Base-by-base conservation (phyloP, 2,113 vertebrate species). In the Xiphophorus maculatus region DNA sequence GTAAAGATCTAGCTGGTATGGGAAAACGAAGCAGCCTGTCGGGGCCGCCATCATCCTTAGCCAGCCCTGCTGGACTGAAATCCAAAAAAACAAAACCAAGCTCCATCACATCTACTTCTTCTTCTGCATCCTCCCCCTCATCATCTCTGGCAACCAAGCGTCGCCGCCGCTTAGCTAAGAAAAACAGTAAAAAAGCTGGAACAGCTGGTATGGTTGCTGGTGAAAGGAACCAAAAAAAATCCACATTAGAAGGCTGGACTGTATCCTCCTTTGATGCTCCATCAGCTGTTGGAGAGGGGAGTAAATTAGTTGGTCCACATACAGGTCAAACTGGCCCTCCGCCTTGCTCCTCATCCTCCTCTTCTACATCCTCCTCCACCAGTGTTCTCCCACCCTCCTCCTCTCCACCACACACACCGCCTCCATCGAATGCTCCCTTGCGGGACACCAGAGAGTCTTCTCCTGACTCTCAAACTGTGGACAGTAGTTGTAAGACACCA, bases 401-500 rank as follows among this genome's bases (percentile, higher is more conserved):
- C 0, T 94, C 93, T 0, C 95, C 93, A 1, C 95, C 92, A 3
- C 95, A 90, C 40, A 93, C 92, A 0, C 92, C 94, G 15, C 95
- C 94, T 0, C 84, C 92, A 30, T 86, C 93, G 5, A 74, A 90
- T 1, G 89, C 92, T 2, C 86, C 71, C 17, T 66, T 92, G 82
- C 1, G 94, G 82, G 80, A 95, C 81, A 88, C 87, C 30, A 93
- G 95, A 0, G 96, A 96, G 2, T 95, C 96, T 12, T 96, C 96
- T 0, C 96, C 96, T 0, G 96, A 97, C 81, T 98, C 97, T 0
- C 97, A 98, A 93, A 97, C 96, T 0, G 96, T 97, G 28, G 97
- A 97, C 86, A 97, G 96, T 84, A 97, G 96, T 84, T 97, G 96
- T 58, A 97, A 98, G 90, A 97, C 96, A 0, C 96, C 96, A 0